phyloP scores from a whole-genome alignment of 2,888 invertebrate genomes.

The Bombylius discolor region DNA sequence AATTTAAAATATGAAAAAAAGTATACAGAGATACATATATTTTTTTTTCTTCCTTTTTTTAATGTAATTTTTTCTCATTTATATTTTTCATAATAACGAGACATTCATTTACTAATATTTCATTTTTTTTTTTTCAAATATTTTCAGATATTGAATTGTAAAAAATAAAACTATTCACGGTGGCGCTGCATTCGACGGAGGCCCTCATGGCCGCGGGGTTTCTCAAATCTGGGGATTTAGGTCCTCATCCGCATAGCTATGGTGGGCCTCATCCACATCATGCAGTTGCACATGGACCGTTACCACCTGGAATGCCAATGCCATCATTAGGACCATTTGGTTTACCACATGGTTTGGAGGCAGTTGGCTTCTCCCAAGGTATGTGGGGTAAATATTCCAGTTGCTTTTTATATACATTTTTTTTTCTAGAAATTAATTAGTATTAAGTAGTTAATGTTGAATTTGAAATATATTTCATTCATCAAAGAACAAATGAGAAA shows the following conservation, averaged over 20 bases:
- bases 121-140: neutral
- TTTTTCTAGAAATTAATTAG: neutral
- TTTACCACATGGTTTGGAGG: constrained; percentile 37
- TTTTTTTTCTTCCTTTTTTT: too few relatives aligned
- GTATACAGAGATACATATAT: too few relatives aligned
- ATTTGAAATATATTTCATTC: too few relatives aligned
- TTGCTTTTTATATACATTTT: neutral
- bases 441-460: neutral
- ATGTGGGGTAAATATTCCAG: constrained; percentile 39
- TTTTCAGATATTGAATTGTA: neutral
- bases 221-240: constrained; percentile 34
- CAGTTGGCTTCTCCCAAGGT: constrained; percentile 39
- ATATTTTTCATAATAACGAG: too few relatives aligned
- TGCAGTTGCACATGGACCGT: constrained; percentile 33
- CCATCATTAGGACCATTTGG: constrained; percentile 37
- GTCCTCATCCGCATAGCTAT: constrained; percentile 37
- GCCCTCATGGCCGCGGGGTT: constrained; percentile 39
- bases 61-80: too few relatives aligned
- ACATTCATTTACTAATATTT: neutral
- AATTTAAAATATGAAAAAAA: too few relatives aligned
- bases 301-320: constrained; percentile 38
- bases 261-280: constrained; percentile 37
- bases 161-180: constrained; percentile 28
- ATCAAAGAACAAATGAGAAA: too few relatives aligned
- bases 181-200: constrained; percentile 38